Conservation (phyloP, 2,888 invertebrate genomes). For the Micoletzkya japonica region DNA sequence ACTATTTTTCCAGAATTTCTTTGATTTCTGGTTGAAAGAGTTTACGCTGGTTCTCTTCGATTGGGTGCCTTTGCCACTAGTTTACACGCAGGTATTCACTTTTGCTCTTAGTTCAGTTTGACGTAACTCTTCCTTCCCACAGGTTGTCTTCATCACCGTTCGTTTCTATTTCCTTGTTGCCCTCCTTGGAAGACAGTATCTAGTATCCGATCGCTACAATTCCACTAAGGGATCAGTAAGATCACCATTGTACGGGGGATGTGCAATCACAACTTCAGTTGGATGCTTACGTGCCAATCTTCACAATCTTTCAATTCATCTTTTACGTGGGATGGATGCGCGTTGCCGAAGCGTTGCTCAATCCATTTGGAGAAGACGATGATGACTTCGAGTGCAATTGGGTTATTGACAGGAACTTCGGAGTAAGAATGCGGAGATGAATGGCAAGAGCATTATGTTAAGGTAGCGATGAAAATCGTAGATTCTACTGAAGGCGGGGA, state of each 20-base stretch:
- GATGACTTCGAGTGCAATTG: constrained; percentile 31
- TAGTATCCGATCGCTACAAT: constrained; percentile 17
- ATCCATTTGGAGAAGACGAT: constrained; percentile 30
- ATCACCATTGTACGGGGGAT: too few species aligned
- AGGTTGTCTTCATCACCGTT: constrained; percentile 26
- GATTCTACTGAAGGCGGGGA: constrained; percentile 24
- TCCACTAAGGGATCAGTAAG: constrained; percentile 17
- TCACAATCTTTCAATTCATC: constrained; percentile 28
- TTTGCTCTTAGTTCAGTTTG: not conserved
- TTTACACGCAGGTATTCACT: constrained; percentile 23
- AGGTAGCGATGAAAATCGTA: constrained; percentile 24
- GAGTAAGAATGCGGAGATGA: too few species aligned
- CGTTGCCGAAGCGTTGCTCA: constrained; percentile 29
- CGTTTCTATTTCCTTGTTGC: constrained; percentile 24
- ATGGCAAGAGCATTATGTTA: not conserved
- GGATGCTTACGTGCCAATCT: constrained; percentile 30
- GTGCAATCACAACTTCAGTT: constrained; percentile 12
- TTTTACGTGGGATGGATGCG: constrained; percentile 31
- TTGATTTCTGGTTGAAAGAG: constrained; percentile 12
- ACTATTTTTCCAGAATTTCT: constrained; percentile 10
- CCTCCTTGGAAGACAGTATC: constrained; percentile 24
- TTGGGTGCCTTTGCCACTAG: constrained; percentile 26
- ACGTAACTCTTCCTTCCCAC: not conserved
- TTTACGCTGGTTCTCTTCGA: constrained; percentile 27
- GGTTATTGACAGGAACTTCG: constrained; percentile 29